These are phyloP conservation scores for Araneus ventricosus DNA, from an alignment of 1,140 invertebrate genomes.

Conservation along the genomic window DNA sequence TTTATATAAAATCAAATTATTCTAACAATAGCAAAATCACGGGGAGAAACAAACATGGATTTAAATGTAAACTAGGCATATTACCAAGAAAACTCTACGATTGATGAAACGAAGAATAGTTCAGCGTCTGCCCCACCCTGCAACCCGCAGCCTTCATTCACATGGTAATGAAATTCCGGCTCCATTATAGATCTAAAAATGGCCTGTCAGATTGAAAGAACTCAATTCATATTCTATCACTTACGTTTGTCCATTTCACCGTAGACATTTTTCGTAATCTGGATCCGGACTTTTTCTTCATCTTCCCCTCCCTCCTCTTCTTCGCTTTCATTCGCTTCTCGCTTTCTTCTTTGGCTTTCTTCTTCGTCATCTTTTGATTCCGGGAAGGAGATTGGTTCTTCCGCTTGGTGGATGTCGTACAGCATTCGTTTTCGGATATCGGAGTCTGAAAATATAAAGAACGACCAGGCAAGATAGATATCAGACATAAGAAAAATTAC, in stretches of 20 bases:
- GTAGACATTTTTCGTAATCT: conserved; percentile 49
- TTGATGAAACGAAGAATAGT: too few relatives aligned
- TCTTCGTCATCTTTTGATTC: not conserved
- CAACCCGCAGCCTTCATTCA: not conserved
- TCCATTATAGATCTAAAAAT: not conserved
- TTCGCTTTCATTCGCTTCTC: not conserved
- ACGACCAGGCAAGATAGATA: too few relatives aligned
- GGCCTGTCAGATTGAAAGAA: not conserved
- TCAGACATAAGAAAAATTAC: too few relatives aligned
- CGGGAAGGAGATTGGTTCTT: not conserved
- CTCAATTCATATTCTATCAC: not conserved
- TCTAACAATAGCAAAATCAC: too few relatives aligned
- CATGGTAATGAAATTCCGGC: not conserved
- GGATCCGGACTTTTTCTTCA: not conserved
- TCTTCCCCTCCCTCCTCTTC: not conserved
- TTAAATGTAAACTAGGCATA: too few relatives aligned
- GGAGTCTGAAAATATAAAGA: conserved; percentile 20
- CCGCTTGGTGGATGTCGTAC: not conserved
- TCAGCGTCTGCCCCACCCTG: too few relatives aligned
- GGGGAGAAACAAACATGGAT: too few relatives aligned
- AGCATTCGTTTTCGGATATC: conserved; percentile 43
- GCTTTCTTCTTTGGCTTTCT: not conserved
- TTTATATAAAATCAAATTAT: too few relatives aligned
- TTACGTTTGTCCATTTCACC: conserved; percentile 51
- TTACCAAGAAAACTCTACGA: too few relatives aligned